Conservation (phyloP, 2,113 vertebrate genomes). For the Hystrix brachyura region DNA sequence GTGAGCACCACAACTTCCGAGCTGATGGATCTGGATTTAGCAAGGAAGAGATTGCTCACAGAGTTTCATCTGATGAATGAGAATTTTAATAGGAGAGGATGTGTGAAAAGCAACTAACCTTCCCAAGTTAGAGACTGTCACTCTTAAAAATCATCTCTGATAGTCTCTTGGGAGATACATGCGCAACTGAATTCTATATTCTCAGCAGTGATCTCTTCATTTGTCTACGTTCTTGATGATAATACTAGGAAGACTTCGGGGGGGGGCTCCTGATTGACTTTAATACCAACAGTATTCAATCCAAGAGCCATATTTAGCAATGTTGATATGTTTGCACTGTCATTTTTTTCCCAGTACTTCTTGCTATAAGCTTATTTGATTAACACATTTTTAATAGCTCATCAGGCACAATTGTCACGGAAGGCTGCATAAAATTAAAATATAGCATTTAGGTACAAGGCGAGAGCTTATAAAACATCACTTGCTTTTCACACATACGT, state of each 20-base stretch:
- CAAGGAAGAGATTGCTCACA: background rate
- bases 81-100: constrained; percentile 12
- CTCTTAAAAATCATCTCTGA: constrained; percentile 49
- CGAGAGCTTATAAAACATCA: background rate
- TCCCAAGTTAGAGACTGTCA: background rate
- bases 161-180: background rate
- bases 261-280: constrained; percentile 32
- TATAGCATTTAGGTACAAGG: constrained; percentile 22
- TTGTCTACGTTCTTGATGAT: constrained; percentile 12
- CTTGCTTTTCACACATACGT: background rate
- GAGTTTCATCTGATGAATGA: background rate
- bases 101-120: background rate
- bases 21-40: background rate
- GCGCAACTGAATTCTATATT: background rate
- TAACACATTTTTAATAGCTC: constrained; percentile 62
- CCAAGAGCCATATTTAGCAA: constrained; percentile 40
- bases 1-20: background rate
- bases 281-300: background rate
- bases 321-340: constrained; percentile 18
- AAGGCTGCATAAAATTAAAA: constrained; percentile 58
- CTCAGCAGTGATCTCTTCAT: background rate
- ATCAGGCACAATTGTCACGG: constrained; percentile 59
- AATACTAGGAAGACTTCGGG: background rate
- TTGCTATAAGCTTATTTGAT: constrained; percentile 58
- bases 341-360: constrained; percentile 20